These are phyloP conservation scores for Tryphoninae sp. DNA, from an alignment of 2,888 invertebrate species.

Conservation along the genomic window DNA sequence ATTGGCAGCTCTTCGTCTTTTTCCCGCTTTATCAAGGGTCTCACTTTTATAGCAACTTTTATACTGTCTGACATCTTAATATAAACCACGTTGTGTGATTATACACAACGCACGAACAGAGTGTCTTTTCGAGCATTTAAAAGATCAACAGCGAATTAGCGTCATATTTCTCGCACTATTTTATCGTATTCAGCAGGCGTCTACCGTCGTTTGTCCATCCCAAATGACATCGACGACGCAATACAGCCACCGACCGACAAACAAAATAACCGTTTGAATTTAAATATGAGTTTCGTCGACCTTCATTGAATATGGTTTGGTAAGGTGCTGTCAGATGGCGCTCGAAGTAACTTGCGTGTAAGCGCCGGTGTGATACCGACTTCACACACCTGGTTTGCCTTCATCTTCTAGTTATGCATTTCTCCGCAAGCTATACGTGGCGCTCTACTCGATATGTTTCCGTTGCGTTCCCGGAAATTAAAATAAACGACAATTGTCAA, in stretches of 20 bases:
- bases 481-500: too few species aligned
- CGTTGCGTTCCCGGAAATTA: too few species aligned
- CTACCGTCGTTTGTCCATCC: neutral
- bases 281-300: slow-evolving; percentile 26
- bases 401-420: neutral
- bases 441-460: neutral
- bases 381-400: neutral
- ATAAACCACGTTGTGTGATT: neutral
- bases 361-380: neutral
- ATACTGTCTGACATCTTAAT: slow-evolving; percentile 85
- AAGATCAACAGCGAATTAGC: slow-evolving; percentile 6
- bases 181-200: slow-evolving; percentile 31
- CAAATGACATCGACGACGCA: slow-evolving; percentile 49
- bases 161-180: neutral
- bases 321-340: neutral
- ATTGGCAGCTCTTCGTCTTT: slow-evolving; percentile 83
- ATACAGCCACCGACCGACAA: slow-evolving; percentile 29
- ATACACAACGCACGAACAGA: neutral
- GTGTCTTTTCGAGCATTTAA: slow-evolving; percentile 26
- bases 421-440: neutral
- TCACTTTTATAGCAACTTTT: slow-evolving; percentile 89
- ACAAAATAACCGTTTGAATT: slow-evolving; percentile 61
- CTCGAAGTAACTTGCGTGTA: neutral
- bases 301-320: slow-evolving; percentile 36
- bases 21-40: slow-evolving; percentile 87